Evolutionary conservation across 2,888 invertebrate species (phyloP).

Genomic region (Monopis laevigella): DNA sequence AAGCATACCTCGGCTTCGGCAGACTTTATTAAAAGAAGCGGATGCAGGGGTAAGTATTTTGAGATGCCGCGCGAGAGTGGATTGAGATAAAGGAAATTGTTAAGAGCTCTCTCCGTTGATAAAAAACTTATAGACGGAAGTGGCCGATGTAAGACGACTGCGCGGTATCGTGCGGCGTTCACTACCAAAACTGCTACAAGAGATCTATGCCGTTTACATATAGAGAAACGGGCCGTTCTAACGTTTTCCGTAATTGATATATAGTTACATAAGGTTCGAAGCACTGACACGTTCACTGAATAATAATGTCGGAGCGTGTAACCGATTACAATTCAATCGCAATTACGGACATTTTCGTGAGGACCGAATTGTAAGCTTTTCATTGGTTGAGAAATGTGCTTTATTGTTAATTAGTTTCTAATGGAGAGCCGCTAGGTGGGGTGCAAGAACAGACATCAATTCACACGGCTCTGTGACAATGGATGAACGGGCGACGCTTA

Average conservation of each 20-base stretch:
- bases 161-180: too few species aligned
- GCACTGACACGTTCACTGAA: conserved; percentile 27
- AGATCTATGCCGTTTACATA: neutral
- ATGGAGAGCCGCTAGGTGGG: conserved; percentile 37
- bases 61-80: conserved; percentile 59
- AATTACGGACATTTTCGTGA: conserved; percentile 35
- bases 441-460: conserved; percentile 33
- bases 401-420: conserved; percentile 53
- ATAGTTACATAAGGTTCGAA: conserved; percentile 35
- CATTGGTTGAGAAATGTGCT: conserved; percentile 31
- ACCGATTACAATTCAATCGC: conserved; percentile 45
- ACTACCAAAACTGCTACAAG: neutral
- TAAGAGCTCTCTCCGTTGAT: conserved; percentile 47
- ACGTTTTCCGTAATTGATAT: conserved; percentile 32
- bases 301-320: conserved; percentile 39
- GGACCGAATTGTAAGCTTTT: conserved; percentile 26
- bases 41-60: conserved; percentile 66
- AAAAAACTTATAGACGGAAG: conserved; percentile 57
- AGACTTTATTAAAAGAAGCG: conserved; percentile 64
- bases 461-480: conserved; percentile 46
- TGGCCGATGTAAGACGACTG: too few species aligned
- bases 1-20: conserved; percentile 55
- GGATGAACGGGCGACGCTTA: conserved; percentile 22
- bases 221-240: conserved; percentile 44
- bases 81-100: conserved; percentile 65